Evolutionary conservation across 53 echinoderm and acorn worm species (phyloP).

Genomic region (Zoroaster sp.): DNA sequence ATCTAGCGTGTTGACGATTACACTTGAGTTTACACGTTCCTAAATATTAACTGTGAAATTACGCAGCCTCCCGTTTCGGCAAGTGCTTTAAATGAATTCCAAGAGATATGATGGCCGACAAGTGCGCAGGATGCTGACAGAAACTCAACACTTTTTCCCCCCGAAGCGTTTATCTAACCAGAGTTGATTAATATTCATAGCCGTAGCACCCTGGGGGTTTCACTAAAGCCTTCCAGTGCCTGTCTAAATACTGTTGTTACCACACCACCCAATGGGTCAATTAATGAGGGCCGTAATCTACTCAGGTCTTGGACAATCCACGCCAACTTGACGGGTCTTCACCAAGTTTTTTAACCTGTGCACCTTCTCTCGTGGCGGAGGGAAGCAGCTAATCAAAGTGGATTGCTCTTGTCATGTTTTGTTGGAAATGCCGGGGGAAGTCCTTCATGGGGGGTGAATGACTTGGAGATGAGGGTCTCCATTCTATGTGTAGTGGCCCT

Average conservation of each 20-base stretch:
- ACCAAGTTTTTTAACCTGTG: constrained; percentile 17
- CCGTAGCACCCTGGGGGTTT: background rate
- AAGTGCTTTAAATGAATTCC: background rate
- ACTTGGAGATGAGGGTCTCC: constrained; percentile 11
- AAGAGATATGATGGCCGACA: background rate
- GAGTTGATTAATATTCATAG: constrained; percentile 41
- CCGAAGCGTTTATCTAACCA: background rate
- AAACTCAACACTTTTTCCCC: constrained; percentile 34
- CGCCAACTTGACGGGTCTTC: constrained; percentile 1
- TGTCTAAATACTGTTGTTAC: constrained; percentile 48
- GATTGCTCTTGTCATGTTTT: constrained; percentile 39
- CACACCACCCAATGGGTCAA: constrained; percentile 33
- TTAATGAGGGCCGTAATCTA: constrained; percentile 35
- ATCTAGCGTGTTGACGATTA: background rate
- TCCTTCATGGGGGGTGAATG: constrained; percentile 10
- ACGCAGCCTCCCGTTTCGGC: background rate
- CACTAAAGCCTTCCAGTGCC: background rate
- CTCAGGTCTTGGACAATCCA: constrained; percentile 17
- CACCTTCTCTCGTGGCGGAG: background rate
- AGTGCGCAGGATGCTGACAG: constrained; percentile 8
- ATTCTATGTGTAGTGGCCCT: constrained; percentile 10
- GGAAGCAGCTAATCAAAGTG: constrained; percentile 25
- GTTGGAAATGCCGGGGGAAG: background rate
- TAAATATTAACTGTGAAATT: constrained; percentile 33
- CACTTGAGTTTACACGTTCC: constrained; percentile 4